phyloP scores from a whole-genome alignment of 2,888 invertebrate genomes.

The Mythimna albipuncta region DNA sequence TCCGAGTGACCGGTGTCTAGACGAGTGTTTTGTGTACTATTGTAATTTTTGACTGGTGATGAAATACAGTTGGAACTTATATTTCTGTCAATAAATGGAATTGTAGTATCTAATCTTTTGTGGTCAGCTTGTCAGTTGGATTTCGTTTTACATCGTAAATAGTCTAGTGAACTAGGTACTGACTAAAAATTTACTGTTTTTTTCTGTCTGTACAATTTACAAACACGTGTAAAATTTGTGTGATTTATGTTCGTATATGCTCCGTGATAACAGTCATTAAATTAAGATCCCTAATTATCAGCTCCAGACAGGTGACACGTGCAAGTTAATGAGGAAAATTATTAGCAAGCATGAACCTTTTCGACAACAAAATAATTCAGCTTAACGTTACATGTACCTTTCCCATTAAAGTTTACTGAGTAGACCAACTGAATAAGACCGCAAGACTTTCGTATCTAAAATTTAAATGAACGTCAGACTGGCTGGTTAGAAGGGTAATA shows the following conservation, averaged over 20 bases:
- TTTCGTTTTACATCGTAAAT: not conserved
- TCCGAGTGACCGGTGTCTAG: slow-evolving; percentile 54
- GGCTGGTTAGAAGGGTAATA: slow-evolving; percentile 35
- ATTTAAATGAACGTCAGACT: slow-evolving; percentile 46
- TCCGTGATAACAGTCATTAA: not conserved
- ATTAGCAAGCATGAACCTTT: slow-evolving; percentile 4
- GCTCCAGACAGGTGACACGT: not conserved
- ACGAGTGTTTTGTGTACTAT: slow-evolving; percentile 58
- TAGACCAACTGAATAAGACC: slow-evolving; percentile 27
- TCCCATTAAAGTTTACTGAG: slow-evolving; percentile 18
- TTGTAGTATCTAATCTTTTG: slow-evolving; percentile 8
- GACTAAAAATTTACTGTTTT: not conserved
- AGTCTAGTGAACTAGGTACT: no score
- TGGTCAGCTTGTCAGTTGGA: not conserved
- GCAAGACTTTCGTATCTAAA: slow-evolving; percentile 46
- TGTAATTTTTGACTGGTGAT: slow-evolving; percentile 47
- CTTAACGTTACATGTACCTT: slow-evolving; percentile 20
- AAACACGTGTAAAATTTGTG: no score
- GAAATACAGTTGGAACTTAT: slow-evolving; percentile 46
- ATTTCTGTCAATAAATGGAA: slow-evolving; percentile 32
- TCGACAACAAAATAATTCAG: not conserved
- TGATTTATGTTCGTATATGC: no score
- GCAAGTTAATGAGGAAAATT: not conserved
- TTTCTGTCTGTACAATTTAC: not conserved
- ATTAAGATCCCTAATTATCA: not conserved